Base-by-base conservation (phyloP, 1,140 invertebrate genomes). In the Chrysoperla carnea region DNA sequence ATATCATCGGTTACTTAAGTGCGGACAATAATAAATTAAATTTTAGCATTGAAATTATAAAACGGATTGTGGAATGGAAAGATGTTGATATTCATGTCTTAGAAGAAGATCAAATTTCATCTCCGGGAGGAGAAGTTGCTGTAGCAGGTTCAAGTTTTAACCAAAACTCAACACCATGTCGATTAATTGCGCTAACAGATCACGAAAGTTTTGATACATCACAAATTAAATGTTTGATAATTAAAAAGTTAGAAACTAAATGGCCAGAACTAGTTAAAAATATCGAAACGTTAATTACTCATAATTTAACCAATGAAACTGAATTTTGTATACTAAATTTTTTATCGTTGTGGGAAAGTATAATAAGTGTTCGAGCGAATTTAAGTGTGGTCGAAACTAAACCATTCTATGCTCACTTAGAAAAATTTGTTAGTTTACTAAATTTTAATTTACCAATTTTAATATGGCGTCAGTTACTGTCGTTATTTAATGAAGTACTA, bases 341-440 rank as follows among this genome's bases (percentile, higher is more conserved):
- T 56, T 68, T 90, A 36, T 75, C 80, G 41, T 61, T 90, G 8
- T 90, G 86, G 85, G 83, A 88, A 55, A 81, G 82, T 46, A 84
- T 86, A n/a, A 89, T 91, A 54, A 88, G 84, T 37, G 84, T 90
- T 0, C 87, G 86, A 61, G 83, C 85, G 9, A 90, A 89, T 66
- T 66, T 91, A 15, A 88, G 84, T 14, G 77, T 89, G 8, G 78
- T 86, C 43, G 84, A 89, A 55, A 89, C 84, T 4, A 84, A 88
- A 54, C 78, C 84, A 5, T 91, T 88, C 58, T 89, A 89, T 60
- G 77, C 81, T 13, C 76, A 88, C 52, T 61, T 90, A 44, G 82
- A 87, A 49, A 73, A 75, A 49, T 80, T 90, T 60, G 80, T 88
- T 15, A 66, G 75, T 40, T 66, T 87, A 37, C 61, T 90, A 28